Evolutionary conservation across 2,888 invertebrate species (phyloP).

Genomic region (Achlya flavicornis): DNA sequence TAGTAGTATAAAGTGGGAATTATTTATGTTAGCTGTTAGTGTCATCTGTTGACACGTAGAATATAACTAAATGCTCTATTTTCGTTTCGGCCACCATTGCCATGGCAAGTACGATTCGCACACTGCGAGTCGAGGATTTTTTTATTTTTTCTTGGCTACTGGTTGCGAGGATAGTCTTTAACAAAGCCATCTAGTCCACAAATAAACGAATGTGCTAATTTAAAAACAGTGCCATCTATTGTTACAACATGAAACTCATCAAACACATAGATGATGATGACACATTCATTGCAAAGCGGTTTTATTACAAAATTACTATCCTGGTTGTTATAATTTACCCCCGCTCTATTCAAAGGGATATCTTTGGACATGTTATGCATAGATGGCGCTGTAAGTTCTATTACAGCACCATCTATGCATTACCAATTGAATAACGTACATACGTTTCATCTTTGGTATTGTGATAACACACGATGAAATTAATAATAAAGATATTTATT

Average conservation of each 20-base stretch:
- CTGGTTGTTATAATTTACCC: too few species aligned
- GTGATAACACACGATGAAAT: background rate
- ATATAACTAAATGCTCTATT: background rate
- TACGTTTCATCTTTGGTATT: background rate
- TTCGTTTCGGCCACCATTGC: background rate
- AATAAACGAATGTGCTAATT: background rate
- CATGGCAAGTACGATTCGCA: too few species aligned
- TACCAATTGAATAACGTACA: background rate
- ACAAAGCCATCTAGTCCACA: background rate
- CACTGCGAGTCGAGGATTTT: too few species aligned
- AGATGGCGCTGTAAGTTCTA: background rate
- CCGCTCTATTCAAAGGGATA: too few species aligned
- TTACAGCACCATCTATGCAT: background rate
- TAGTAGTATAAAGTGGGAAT: background rate
- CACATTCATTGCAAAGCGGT: too few species aligned
- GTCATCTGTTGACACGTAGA: background rate
- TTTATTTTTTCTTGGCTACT: too few species aligned
- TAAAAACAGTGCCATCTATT: slow-evolving; percentile 20
- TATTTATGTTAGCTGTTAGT: background rate
- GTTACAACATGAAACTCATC: background rate
- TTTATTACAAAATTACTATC: too few species aligned
- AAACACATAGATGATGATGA: too few species aligned
- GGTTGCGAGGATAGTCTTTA: too few species aligned
- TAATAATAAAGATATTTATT: background rate
- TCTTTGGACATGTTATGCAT: too few species aligned